Evolutionary conservation across 2,113 vertebrate species (phyloP).

Genomic region (Ursus arctos): DNA sequence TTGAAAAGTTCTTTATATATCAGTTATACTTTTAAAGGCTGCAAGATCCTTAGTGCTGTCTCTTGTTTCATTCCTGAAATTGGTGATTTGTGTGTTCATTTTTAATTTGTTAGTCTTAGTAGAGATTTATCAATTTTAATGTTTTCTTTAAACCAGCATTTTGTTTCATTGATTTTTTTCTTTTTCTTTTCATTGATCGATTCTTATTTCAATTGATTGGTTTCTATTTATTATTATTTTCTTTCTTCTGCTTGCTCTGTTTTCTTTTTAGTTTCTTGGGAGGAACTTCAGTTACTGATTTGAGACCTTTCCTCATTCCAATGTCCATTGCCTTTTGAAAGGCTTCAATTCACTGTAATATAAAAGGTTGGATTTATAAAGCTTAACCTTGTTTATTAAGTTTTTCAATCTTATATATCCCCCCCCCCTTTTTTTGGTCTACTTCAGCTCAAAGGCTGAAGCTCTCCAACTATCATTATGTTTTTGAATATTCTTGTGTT

Average conservation of each 20-base stretch:
- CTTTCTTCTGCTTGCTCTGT: conserved; percentile 18
- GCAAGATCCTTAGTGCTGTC: not conserved
- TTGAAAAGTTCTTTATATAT: not conserved
- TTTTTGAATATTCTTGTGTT: conserved; percentile 20
- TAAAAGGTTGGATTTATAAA: not conserved
- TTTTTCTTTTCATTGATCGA: not conserved
- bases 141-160: not conserved
- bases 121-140: not conserved
- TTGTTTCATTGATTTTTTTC: not conserved
- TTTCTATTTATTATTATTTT: not conserved
- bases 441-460: not conserved
- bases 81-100: not conserved
- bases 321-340: not conserved
- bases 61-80: not conserved
- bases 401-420: not conserved
- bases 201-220: not conserved
- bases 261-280: not conserved
- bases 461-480: not conserved
- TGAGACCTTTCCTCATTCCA: not conserved
- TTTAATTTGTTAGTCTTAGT: not conserved
- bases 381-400: not conserved
- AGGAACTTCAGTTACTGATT: not conserved
- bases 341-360: not conserved
- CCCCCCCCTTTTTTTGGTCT: not conserved
- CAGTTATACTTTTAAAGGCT: not conserved